Conservation (phyloP, 1,140 invertebrate species). For the Drosophila ironensis region DNA sequence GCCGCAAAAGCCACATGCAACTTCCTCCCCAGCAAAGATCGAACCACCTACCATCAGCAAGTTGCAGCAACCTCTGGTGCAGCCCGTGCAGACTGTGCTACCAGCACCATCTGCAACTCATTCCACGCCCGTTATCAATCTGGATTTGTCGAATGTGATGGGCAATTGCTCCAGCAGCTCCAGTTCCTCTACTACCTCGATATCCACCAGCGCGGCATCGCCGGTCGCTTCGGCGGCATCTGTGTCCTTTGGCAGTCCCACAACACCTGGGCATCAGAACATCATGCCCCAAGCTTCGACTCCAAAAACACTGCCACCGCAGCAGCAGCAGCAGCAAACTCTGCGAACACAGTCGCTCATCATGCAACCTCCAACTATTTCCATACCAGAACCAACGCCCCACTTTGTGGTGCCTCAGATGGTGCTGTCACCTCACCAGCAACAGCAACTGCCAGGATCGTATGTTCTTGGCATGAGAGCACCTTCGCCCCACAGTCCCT, state of each 20-base stretch:
- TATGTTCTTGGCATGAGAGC: conserved; percentile 64
- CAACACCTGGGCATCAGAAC: conserved; percentile 14
- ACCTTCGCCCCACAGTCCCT: conserved; percentile 67
- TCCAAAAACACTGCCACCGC: conserved; percentile 26
- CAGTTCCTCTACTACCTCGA: neutral
- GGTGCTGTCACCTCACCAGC: conserved; percentile 81
- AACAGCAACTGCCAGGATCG: conserved; percentile 16
- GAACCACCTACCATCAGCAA: conserved; percentile 75
- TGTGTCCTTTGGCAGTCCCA: conserved; percentile 62
- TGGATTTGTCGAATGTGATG: conserved; percentile 65
- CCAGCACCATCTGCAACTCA: conserved; percentile 26
- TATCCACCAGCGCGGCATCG: conserved; percentile 1
- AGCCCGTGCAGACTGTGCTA: conserved; percentile 69
- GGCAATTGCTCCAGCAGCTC: conserved; percentile 73
- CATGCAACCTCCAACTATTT: conserved; percentile 84
- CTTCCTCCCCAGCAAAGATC: conserved; percentile 44
- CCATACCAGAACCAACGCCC: conserved; percentile 83
- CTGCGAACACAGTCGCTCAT: conserved; percentile 62
- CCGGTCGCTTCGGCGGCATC: conserved; percentile 2
- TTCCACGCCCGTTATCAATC: conserved; percentile 54
- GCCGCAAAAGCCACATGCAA: conserved; percentile 8
- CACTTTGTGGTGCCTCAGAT: conserved; percentile 84
- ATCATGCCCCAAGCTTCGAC: conserved; percentile 60
- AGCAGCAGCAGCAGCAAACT: conserved; percentile 4
- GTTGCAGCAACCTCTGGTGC: conserved; percentile 67